Base-by-base conservation (phyloP, 53 echinoderm and acorn worm species). In the Crossaster papposus region DNA sequence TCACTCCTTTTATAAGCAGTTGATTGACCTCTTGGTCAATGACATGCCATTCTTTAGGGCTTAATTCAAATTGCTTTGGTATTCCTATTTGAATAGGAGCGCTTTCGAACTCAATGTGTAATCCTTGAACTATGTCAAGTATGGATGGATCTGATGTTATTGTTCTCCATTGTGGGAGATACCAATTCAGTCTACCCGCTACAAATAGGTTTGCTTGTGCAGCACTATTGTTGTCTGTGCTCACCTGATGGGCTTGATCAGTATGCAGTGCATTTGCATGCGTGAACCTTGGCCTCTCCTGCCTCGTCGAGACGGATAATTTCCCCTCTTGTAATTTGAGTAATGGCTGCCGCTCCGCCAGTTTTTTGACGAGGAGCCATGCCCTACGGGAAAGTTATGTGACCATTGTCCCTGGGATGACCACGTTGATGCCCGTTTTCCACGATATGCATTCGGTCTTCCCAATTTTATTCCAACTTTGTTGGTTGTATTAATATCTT, bases 1-100 rank as follows among this genome's bases (percentile, higher is more conserved):
- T 80, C 81, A 63, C 63, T 62, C 81, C 81, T 80, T 80, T 80
- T n/a, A 2, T 28, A 2, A 30, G 4, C 62, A 80, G 81, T 80
- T 80, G 58, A 32, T 80, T 31, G 14, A 80, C 18, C 32, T 62
- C 55, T 30, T 51, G 51, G 26, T 52, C 79, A 44, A 53, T 53
- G 3, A 79, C 24, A 51, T 26, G 28, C 44, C 44, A 26, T 22
- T 79, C 79, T n/a, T 79, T 50, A 26, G 30, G 30, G 33, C 31
- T 30, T 54, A 28, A 17, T 26, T 29, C 31, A 34, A 54, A 62
- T 58, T 80, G 79, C 2, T 80, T 80, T 31, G 80, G 58, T 80
- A 30, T 20, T 54, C 1, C 50, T 24, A 44, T 14, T 80, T 80
- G 80, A 33, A 14, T 55, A 55, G 80, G 29, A 30, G 53, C 9